Conservation (phyloP, 2,888 invertebrate genomes). For the Lapara coniferarum region DNA sequence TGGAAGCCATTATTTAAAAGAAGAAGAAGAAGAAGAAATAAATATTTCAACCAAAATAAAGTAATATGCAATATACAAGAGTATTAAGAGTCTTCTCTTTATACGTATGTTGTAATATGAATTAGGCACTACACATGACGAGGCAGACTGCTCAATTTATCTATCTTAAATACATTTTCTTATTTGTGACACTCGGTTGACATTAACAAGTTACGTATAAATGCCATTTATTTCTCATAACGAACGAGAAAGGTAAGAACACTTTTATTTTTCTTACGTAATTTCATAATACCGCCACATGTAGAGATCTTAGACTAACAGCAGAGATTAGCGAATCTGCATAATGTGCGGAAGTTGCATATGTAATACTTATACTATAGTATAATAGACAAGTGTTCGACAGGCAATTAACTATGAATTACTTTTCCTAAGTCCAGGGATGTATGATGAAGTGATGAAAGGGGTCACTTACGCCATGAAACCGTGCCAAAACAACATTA, state of each 20-base stretch:
- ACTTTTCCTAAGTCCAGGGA: constrained; percentile 55
- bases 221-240: constrained; percentile 16
- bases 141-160: too few relatives aligned
- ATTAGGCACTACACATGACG: too few relatives aligned
- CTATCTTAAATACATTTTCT: too few relatives aligned
- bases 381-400: constrained; percentile 55
- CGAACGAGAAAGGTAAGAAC: neutral
- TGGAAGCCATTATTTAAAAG: too few relatives aligned
- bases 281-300: constrained; percentile 44
- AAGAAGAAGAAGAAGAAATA: too few relatives aligned
- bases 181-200: neutral
- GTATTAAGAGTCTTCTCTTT: too few relatives aligned
- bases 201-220: neutral
- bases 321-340: constrained; percentile 48
- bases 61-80: too few relatives aligned
- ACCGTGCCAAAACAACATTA: too few relatives aligned
- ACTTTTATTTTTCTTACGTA: constrained; percentile 6
- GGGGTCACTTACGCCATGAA: neutral
- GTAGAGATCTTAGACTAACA: too few relatives aligned
- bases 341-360: constrained; percentile 50
- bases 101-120: too few relatives aligned
- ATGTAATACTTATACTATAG: constrained; percentile 42
- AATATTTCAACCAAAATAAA: neutral
- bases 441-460: neutral
- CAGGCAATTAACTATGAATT: constrained; percentile 59